These are phyloP conservation scores for Tetrapedia diversipes DNA, from an alignment of 2,888 invertebrate genomes.

Conservation along the genomic window DNA sequence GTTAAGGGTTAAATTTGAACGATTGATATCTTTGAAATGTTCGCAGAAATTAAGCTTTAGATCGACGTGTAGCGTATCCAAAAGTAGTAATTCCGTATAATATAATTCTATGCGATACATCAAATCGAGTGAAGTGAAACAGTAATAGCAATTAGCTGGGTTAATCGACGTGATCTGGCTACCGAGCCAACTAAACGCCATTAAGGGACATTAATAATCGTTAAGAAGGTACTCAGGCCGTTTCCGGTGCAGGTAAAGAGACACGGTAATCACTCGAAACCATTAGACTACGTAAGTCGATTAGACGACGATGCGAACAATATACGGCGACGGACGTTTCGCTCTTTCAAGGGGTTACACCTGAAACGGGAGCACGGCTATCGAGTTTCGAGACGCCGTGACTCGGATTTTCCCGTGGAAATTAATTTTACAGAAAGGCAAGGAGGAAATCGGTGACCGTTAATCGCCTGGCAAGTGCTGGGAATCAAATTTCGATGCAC, in stretches of 20 bases:
- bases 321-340: constrained; percentile 20
- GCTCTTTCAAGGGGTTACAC: background rate
- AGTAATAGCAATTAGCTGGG: constrained; percentile 32
- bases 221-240: constrained; percentile 28
- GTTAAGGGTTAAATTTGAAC: no score
- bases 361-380: constrained; percentile 21
- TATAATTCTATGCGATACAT: no score
- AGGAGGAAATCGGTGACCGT: background rate
- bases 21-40: no score
- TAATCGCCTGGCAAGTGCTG: background rate
- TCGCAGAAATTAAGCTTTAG: no score
- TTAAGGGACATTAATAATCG: constrained; percentile 54
- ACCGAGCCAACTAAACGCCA: constrained; percentile 20
- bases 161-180: constrained; percentile 32
- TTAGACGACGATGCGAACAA: constrained; percentile 43
- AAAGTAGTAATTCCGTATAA: no score
- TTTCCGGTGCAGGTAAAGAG: constrained; percentile 48
- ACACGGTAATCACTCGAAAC: constrained; percentile 42
- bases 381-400: constrained; percentile 28
- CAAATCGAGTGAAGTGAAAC: background rate
- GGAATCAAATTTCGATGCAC: constrained; percentile 38
- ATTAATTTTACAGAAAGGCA: constrained; percentile 25
- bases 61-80: no score
- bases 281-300: constrained; percentile 50
- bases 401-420: constrained; percentile 34